Percentiles rank a stretch among this genome's conserved stretches.
Evolutionary conservation across 2,888 invertebrate genomes (phyloP).

Genomic region (Spilarctia lutea): DNA sequence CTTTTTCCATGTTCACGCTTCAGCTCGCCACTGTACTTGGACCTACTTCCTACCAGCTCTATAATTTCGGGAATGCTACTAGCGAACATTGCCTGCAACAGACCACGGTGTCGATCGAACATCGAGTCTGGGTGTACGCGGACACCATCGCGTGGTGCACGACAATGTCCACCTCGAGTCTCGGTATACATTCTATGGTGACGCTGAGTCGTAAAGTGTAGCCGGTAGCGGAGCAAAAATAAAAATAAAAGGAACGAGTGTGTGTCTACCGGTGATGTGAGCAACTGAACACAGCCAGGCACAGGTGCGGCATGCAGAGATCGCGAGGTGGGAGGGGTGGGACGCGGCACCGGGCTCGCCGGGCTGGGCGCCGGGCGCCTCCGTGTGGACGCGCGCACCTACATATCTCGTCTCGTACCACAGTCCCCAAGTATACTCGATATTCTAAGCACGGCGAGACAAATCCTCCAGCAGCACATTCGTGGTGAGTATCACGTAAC

Average conservation of each 20-base stretch:
- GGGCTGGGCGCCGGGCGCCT: slow-evolving; percentile 52
- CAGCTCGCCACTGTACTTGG: slow-evolving; percentile 99
- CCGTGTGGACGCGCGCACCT: slow-evolving; percentile 58
- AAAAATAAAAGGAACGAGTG: slow-evolving; percentile 81
- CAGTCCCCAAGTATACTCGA: slow-evolving; percentile 70
- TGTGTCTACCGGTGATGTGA: slow-evolving; percentile 86
- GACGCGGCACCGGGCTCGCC: slow-evolving; percentile 74
- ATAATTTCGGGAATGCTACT: slow-evolving; percentile 99
- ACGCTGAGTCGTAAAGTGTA: slow-evolving; percentile 77
- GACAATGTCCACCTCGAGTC: slow-evolving; percentile 84
- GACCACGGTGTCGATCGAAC: slow-evolving; percentile 86
- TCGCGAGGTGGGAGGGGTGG: slow-evolving; percentile 82
- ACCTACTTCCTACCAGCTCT: slow-evolving; percentile 99
- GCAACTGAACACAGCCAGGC: slow-evolving; percentile 87
- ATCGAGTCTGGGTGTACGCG: slow-evolving; percentile 72
- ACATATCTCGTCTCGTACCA: slow-evolving; percentile 69
- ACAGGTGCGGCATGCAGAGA: slow-evolving; percentile 82
- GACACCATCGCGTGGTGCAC: slow-evolving; percentile 85
- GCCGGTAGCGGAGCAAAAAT: slow-evolving; percentile 84
- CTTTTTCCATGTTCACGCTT: slow-evolving; percentile 99
- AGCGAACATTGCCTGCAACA: slow-evolving; percentile 99
- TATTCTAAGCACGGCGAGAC: slow-evolving; percentile 69
- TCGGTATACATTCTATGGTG: slow-evolving; percentile 79
- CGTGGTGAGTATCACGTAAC: slow-evolving; percentile 80
- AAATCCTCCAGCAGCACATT: slow-evolving; percentile 77